A percentile compares a stretch with the other conserved stretches of the same genome.
phyloP scores from a whole-genome alignment of 2,113 vertebrate genomes.

The Eidolon helvum region DNA sequence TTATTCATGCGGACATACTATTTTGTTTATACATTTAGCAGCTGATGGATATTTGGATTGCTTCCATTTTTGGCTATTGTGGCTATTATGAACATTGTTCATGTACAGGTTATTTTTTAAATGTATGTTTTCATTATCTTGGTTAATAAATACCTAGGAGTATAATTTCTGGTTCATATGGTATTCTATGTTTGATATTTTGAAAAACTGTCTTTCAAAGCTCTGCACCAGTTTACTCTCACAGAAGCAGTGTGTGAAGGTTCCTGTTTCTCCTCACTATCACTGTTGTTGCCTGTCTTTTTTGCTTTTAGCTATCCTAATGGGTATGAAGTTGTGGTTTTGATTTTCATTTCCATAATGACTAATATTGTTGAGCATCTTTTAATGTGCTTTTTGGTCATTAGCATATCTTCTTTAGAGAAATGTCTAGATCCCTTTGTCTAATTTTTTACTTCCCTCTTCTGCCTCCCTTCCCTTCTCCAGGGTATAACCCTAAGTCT shows the following conservation, averaged over 20 bases:
- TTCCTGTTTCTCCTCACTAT: not conserved
- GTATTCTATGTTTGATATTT: not conserved
- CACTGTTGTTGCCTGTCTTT: not conserved
- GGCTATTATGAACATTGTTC: not conserved
- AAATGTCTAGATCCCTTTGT: not conserved
- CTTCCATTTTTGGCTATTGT: not conserved
- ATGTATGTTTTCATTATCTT: not conserved
- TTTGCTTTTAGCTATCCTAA: not conserved
- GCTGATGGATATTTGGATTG: not conserved
- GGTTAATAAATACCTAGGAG: not conserved
- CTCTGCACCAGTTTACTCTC: not conserved
- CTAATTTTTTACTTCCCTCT: not conserved
- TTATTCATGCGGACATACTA: not conserved
- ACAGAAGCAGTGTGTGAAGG: not conserved
- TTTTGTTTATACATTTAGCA: not conserved
- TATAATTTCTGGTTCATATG: not conserved
- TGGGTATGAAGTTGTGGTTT: not conserved
- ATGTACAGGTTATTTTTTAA: not conserved
- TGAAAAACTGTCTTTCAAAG: not conserved
- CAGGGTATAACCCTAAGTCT: not conserved
- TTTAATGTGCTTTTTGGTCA: not conserved
- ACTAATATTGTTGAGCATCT: not conserved
- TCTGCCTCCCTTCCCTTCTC: not conserved
- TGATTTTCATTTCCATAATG: not conserved
- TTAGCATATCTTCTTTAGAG: not conserved